Evolutionary conservation across 2,888 invertebrate genomes (phyloP), one percentile per base, ranked within the genome.

Genomic region (Hypsopygia costalis): DNA sequence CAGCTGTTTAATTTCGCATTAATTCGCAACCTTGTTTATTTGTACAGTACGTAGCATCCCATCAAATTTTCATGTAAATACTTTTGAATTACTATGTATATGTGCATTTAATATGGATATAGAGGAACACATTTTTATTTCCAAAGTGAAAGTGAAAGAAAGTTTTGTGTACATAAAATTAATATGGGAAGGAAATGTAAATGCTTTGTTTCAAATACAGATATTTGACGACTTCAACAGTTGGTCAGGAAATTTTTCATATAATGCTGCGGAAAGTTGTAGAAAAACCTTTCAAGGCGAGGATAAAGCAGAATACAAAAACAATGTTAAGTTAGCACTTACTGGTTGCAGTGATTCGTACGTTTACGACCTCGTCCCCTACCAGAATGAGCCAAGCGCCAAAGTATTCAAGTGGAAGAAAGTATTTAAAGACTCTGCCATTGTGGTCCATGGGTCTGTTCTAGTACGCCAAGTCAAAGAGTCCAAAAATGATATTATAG

Each of bases 391-490:
- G 35, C 39, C 12, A 0, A 52, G 51, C 9, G 31, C 46, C 1
- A 70, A 69, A 0, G 59, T 40, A 9, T 82, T 85, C 44, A 57
- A 43, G 35, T 85, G 82, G 82, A 78, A 71, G 42, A 82, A 65
- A 43, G 61, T 44, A 39, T 73, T 60, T 36, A 57, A 65, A 16
- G 66, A 62, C 11, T 47, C 49, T 3, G 64, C 57, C 4, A 38
- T 52, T 4, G 42, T 71, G 25, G 33, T 62, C 8, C 69, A 81
- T 45, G 83, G 83, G 1, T 59, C 55, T 7, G 65, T 85, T 0
- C 47, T 52, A 1, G 40, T 85, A 5, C 44, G 52, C 9, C 54
- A 44, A 8, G 70, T 69, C 34, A 27, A 43, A 11, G 51, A 52
- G 34, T 48, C 60, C 1, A 77, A 72, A 54, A 61, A 72, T 11